Conservation (phyloP, 2,888 invertebrate species). For the Dicycla oo region DNA sequence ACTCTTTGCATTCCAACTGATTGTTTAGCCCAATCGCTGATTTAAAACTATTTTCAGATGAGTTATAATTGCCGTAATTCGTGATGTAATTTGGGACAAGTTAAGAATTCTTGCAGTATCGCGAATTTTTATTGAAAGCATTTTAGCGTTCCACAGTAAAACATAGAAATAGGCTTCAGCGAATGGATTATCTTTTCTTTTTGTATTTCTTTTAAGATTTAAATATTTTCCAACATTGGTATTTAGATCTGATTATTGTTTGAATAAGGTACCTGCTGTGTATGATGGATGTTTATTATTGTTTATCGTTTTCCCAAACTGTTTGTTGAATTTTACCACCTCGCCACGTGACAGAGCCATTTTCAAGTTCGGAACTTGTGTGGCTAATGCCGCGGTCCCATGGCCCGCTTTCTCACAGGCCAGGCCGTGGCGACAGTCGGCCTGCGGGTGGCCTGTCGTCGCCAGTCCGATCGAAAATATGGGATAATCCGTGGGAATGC, state of each 20-base stretch:
- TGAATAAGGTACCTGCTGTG: not conserved
- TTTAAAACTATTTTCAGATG: not conserved
- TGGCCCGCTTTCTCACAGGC: no score
- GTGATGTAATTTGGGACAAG: not conserved
- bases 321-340: not conserved
- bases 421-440: no score
- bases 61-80: not conserved
- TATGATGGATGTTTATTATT: not conserved
- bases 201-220: not conserved
- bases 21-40: conserved; percentile 9
- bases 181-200: not conserved
- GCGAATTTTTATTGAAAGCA: not conserved
- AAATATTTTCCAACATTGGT: not conserved
- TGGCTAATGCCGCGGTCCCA: no score
- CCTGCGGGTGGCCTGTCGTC: no score
- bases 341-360: not conserved
- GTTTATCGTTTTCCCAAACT: not conserved
- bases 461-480: no score
- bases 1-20: conserved; percentile 36
- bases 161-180: not conserved
- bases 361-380: not conserved
- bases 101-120: not conserved
- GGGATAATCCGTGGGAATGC: no score
- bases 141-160: no score
- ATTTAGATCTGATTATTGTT: conserved; percentile 9